A percentile compares a stretch with the other conserved stretches of the same genome.
Conservation (phyloP, 1,140 invertebrate genomes). For the Vanessa tameamea region DNA sequence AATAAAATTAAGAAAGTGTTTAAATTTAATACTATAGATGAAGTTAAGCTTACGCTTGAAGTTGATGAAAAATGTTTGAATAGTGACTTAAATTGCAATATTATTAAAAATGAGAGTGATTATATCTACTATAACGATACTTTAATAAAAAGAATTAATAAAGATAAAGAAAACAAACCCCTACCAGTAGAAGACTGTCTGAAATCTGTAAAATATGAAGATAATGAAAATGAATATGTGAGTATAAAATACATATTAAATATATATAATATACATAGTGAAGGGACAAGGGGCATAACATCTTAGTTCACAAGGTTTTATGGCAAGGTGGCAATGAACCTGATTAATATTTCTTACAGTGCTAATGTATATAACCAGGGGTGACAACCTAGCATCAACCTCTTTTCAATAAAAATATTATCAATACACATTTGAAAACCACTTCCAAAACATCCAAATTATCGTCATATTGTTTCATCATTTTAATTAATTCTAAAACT, state of each 20-base stretch:
- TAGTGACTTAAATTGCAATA: not conserved
- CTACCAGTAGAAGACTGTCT: not conserved
- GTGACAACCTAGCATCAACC: too few relatives aligned
- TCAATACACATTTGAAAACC: too few relatives aligned
- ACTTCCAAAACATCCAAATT: too few relatives aligned
- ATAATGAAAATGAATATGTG: not conserved
- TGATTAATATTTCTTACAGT: too few relatives aligned
- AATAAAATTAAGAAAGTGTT: not conserved
- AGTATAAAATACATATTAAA: not conserved
- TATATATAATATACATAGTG: too few relatives aligned
- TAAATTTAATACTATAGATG: constrained; percentile 2
- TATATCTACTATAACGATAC: not conserved
- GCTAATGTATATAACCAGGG: too few relatives aligned
- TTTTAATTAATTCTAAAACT: too few relatives aligned
- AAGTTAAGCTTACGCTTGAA: not conserved
- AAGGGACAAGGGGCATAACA: too few relatives aligned
- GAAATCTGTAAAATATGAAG: not conserved
- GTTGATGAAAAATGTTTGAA: not conserved
- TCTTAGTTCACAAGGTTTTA: too few relatives aligned
- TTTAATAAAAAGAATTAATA: not conserved
- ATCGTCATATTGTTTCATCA: too few relatives aligned
- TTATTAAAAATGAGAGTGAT: not conserved
- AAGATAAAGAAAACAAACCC: not conserved
- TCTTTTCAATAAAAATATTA: too few relatives aligned
- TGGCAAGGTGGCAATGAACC: too few relatives aligned